Conservation (phyloP, 2,797 vertebrate genomes). For the Prionace glauca region DNA sequence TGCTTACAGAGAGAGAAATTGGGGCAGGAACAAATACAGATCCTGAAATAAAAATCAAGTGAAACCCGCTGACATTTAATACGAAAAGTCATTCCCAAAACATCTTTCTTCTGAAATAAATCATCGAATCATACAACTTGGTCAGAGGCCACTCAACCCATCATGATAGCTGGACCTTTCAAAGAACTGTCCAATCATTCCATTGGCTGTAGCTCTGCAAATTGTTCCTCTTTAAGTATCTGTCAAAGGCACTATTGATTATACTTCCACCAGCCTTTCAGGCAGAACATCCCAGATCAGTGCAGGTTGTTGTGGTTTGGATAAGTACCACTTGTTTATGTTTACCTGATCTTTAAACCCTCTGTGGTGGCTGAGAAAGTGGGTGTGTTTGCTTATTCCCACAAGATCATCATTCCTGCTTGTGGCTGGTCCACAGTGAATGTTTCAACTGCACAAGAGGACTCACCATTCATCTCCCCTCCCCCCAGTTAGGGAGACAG, state of each 20-base stretch:
- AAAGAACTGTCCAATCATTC: neutral
- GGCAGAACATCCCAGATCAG: neutral
- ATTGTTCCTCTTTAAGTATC: neutral
- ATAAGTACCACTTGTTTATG: neutral
- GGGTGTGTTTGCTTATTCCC: neutral
- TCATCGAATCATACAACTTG: neutral
- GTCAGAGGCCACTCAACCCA: neutral
- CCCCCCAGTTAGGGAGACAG: neutral
- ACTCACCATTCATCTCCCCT: neutral
- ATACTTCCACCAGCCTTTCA: neutral
- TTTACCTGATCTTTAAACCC: neutral
- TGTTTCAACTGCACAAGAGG: neutral
- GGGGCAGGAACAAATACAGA: neutral
- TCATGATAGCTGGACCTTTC: too few species aligned
- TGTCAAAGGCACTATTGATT: neutral
- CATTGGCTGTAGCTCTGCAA: neutral
- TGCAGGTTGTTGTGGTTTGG: neutral
- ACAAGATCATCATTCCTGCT: neutral
- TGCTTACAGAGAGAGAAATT: neutral
- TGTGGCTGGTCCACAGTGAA: neutral
- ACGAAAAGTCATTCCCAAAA: neutral
- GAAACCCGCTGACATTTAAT: neutral
- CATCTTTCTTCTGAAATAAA: neutral
- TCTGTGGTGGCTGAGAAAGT: neutral
- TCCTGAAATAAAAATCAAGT: neutral